phyloP scores from a whole-genome alignment of 1,140 invertebrate genomes.

The Nixonia krombeini region DNA sequence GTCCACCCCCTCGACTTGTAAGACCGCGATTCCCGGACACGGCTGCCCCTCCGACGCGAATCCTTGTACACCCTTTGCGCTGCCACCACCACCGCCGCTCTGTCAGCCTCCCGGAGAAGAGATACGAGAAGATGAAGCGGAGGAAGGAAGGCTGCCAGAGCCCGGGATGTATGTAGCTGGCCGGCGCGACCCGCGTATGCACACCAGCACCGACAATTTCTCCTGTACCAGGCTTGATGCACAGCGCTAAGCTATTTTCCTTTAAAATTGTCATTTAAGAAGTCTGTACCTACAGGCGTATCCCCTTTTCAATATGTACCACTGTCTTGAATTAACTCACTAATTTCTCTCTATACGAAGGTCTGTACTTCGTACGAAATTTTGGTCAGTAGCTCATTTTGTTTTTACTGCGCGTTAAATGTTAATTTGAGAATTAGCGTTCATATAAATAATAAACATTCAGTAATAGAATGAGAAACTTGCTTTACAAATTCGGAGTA shows the following conservation, averaged over 20 bases:
- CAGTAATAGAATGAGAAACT: no score
- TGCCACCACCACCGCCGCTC: conserved; percentile 34
- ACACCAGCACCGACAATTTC: conserved; percentile 33
- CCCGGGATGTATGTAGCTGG: conserved; percentile 56
- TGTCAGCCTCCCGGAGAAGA: conserved; percentile 37
- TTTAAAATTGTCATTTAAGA: conserved; percentile 24
- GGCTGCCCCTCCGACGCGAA: conserved; percentile 50
- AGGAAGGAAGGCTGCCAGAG: conserved; percentile 47
- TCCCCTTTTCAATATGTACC: conserved; percentile 16
- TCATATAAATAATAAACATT: no score
- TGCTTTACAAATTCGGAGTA: no score
- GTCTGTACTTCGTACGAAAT: conserved; percentile 8
- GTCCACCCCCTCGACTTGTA: conserved; percentile 64
- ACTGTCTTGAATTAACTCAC: neutral
- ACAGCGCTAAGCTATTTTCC: conserved; percentile 22
- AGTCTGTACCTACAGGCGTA: conserved; percentile 9
- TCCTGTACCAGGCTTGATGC: conserved; percentile 21
- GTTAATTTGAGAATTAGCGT: no score
- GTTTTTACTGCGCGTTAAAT: no score
- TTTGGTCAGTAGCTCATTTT: neutral
- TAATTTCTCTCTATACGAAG: conserved; percentile 4
- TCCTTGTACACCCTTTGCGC: conserved; percentile 36
- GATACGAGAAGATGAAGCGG: conserved; percentile 35
- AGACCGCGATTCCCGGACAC: conserved; percentile 54
- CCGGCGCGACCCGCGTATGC: conserved; percentile 31